Percentiles rank a stretch among this genome's conserved stretches.
These are phyloP conservation scores for Hydrophis major DNA, from an alignment of 2,797 vertebrate genomes.

Conservation along the genomic window DNA sequence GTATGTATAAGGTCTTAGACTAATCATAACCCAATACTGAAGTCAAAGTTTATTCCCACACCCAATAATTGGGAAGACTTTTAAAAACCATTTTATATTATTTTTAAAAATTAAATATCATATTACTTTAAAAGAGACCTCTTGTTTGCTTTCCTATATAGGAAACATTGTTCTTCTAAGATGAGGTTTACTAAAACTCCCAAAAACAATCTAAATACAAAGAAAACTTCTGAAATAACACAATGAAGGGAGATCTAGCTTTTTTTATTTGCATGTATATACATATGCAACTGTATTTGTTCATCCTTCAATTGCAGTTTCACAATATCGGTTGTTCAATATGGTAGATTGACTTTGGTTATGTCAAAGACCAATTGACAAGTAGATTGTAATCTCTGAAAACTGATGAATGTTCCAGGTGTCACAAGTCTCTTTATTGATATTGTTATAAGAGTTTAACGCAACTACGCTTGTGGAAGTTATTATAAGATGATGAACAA, in stretches of 20 bases:
- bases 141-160: background rate
- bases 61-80: background rate
- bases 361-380: background rate
- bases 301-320: background rate
- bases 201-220: background rate
- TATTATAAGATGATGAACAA: background rate
- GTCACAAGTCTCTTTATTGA: background rate
- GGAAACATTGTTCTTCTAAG: background rate
- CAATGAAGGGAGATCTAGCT: background rate
- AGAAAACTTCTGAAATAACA: background rate
- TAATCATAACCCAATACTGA: too few species aligned
- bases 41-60: too few species aligned
- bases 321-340: background rate
- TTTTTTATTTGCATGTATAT: background rate
- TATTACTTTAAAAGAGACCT: background rate
- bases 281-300: background rate
- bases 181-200: background rate
- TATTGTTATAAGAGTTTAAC: background rate
- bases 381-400: background rate
- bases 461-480: background rate
- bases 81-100: background rate
- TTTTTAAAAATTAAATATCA: background rate
- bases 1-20: too few species aligned
- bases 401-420: background rate
- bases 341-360: background rate